phyloP scores from a whole-genome alignment of 2,888 invertebrate species.

The Plagodis pulveraria region DNA sequence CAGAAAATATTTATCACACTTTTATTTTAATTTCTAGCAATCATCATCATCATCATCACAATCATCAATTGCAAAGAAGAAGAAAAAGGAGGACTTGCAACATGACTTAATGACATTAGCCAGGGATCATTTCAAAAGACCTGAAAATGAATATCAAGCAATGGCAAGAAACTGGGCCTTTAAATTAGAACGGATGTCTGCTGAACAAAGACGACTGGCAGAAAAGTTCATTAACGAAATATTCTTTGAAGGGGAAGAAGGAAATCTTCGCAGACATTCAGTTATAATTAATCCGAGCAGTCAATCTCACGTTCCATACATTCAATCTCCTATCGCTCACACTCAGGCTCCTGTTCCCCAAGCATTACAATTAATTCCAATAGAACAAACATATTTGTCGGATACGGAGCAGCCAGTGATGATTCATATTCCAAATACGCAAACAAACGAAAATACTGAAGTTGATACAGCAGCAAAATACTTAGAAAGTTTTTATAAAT shows the following conservation, averaged over 20 bases:
- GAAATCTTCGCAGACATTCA: slow-evolving; percentile 24
- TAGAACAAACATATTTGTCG: slow-evolving; percentile 1
- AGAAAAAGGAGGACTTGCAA: slow-evolving; percentile 19
- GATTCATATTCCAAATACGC: slow-evolving; percentile 20
- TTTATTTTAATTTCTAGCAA: slow-evolving; percentile 14
- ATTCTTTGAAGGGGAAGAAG: slow-evolving; percentile 31
- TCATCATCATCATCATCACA: slow-evolving; percentile 1
- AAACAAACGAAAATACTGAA: slow-evolving; percentile 17
- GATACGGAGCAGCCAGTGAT: slow-evolving; percentile 18
- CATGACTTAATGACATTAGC: slow-evolving; percentile 23
- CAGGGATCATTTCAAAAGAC: slow-evolving; percentile 23
- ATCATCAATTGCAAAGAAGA: slow-evolving; percentile 14
- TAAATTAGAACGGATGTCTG: slow-evolving; percentile 29
- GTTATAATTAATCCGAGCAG: slow-evolving; percentile 19
- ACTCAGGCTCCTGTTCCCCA: slow-evolving; percentile 16
- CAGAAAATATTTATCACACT: slow-evolving; percentile 6
- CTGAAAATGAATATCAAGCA: slow-evolving; percentile 23
- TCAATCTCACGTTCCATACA: neutral
- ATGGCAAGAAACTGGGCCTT: slow-evolving; percentile 30
- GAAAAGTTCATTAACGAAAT: slow-evolving; percentile 31
- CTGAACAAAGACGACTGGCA: slow-evolving; percentile 28
- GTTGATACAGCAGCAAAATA: slow-evolving; percentile 14
- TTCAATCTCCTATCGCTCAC: slow-evolving; percentile 1
- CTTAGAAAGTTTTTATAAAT: slow-evolving; percentile 16
- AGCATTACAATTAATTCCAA: slow-evolving; percentile 8